Evolutionary conservation across 1,140 invertebrate species (phyloP), one percentile per base, ranked within the genome.

Genomic region (Belonocnema kinseyi): DNA sequence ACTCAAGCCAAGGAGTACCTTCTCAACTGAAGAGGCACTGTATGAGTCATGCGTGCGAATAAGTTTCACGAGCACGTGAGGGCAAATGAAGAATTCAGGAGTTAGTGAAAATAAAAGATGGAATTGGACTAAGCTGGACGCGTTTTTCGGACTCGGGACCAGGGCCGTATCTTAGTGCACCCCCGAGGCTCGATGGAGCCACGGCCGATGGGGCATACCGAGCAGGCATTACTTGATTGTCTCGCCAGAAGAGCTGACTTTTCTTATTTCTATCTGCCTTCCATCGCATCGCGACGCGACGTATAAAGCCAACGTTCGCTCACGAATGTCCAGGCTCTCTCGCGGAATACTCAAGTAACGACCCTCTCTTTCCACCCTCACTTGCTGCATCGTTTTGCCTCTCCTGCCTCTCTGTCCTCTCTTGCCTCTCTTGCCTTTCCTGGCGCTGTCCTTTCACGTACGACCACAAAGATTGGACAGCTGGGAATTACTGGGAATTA

Each of bases 181-280:
- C 86, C 88, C 73, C 80, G 88, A 88, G 88, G 86, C 82, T 80
- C 77, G 78, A 81, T 75, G 78, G 75, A 53, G 26, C 82, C 81
- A 77, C 77, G 72, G 26, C 82, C 81, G 79, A 83, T 79, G 82
- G 73, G 81, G 89, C 89, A 91, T 91, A 90, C 90, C 86, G 90
- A 90, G 83, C 86, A 91, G 89, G 88, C 89, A 91, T 91, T 91
- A 91, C 90, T 87, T 89, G 90, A 91, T 90, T 90, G 90, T 91
- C 88, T 88, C 82, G 77, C 77, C 78, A 79, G 71, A 82, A 81
- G 77, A 82, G 77, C 78, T 72, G 78, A 74, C 75, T 77, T 61
- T 53, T 78, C 76, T 82, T 80, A 56, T 79, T 72, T 81, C 82
- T 80, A 74, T 73, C 58, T 77, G 53, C 40, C 71, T 77, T 72